Conservation (phyloP, 1,140 invertebrate genomes). For the Drosophila grimshawi region DNA sequence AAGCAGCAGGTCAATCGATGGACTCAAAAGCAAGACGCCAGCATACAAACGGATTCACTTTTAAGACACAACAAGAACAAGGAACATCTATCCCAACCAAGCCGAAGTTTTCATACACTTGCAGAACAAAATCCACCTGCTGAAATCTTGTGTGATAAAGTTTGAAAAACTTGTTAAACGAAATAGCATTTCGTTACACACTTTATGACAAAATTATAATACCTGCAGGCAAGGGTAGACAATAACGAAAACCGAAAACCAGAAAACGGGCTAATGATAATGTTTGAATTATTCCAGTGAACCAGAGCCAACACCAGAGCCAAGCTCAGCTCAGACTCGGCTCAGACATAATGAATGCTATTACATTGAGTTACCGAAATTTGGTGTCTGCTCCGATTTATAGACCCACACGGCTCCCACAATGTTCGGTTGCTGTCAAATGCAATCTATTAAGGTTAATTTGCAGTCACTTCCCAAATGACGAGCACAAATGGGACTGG, state of each 20-base stretch:
- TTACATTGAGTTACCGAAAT: constrained; percentile 8
- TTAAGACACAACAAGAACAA: constrained; percentile 6
- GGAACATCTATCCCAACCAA: not conserved
- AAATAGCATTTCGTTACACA: too few relatives aligned
- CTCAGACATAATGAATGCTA: constrained; percentile 40
- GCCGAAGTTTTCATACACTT: not conserved
- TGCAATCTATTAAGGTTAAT: constrained; percentile 81
- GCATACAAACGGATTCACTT: constrained; percentile 37
- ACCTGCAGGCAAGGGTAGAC: too few relatives aligned
- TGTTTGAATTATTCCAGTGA: constrained; percentile 49
- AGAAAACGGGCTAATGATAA: constrained; percentile 50
- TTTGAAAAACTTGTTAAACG: too few relatives aligned
- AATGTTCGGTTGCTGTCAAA: constrained; percentile 65
- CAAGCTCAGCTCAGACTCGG: constrained; percentile 3
- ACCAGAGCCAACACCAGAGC: constrained; percentile 29
- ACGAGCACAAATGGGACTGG: constrained; percentile 49
- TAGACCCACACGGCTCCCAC: constrained; percentile 58
- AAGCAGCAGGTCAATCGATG: constrained; percentile 47
- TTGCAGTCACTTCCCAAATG: constrained; percentile 80
- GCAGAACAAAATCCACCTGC: not conserved
- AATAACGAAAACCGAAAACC: constrained; percentile 1
- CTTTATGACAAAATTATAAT: too few relatives aligned
- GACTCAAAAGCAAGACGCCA: not conserved
- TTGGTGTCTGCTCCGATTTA: constrained; percentile 55
- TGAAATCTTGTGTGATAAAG: too few relatives aligned